phyloP scores from a whole-genome alignment of 2,888 invertebrate genomes.

The Tupiocoris notatus region DNA sequence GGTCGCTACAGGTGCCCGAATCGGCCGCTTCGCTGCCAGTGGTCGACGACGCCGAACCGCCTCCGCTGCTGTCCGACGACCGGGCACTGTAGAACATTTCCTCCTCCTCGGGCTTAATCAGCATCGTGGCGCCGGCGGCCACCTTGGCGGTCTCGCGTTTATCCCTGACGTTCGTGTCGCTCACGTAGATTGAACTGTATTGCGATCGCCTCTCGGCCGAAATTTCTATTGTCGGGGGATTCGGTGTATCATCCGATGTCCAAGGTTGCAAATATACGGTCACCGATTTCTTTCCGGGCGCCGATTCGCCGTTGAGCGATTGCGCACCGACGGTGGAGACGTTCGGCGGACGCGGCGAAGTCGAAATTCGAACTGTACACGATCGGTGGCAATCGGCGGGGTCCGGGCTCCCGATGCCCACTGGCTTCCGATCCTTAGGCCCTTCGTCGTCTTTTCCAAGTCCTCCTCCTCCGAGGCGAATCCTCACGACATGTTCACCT shows the following conservation, averaged over 20 bases:
- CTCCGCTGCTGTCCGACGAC: conserved; percentile 22
- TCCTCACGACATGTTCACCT: conserved; percentile 31
- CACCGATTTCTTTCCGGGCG: conserved; percentile 28
- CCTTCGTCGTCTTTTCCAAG: not conserved
- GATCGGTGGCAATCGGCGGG: not conserved
- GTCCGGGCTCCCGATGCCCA: conserved; percentile 6
- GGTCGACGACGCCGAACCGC: conserved; percentile 77
- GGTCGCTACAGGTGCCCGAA: conserved; percentile 81
- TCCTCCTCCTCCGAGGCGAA: conserved; percentile 22
- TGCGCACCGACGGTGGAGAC: not conserved
- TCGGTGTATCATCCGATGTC: conserved; percentile 11
- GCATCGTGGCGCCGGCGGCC: conserved; percentile 5
- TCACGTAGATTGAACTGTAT: too few species aligned
- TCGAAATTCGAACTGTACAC: not conserved
- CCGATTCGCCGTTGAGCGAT: not conserved
- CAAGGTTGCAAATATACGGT: conserved; percentile 39
- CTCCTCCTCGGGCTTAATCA: conserved; percentile 31
- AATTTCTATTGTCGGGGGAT: not conserved
- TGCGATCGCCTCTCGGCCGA: not conserved
- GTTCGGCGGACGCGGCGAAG: not conserved
- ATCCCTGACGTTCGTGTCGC: not conserved
- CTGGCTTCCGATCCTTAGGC: conserved; percentile 9
- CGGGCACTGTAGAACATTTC: conserved; percentile 22
- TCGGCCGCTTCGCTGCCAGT: conserved; percentile 69
- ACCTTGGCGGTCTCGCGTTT: not conserved